Evolutionary conservation across 2,888 invertebrate species (phyloP).

Genomic region (Clusia tigrina): DNA sequence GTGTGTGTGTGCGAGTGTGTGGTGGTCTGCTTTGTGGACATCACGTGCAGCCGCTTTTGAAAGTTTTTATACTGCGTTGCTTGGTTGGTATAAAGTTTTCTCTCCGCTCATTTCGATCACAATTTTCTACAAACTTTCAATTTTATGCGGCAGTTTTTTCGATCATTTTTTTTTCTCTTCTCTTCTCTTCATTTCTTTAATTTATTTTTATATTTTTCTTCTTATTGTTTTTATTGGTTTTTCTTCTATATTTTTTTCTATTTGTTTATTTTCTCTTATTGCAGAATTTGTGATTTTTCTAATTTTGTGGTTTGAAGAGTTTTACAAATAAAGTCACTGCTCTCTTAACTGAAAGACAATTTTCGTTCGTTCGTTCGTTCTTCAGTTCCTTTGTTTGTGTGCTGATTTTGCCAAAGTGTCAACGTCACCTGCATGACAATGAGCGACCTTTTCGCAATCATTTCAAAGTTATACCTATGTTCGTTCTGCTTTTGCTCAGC

Average conservation of each 20-base stretch:
- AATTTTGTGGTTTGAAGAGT: no score
- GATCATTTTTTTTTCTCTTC: no score
- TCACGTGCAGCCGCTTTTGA: constrained; percentile 11
- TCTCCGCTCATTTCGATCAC: no score
- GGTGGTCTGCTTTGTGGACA: not conserved
- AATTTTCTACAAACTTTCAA: no score
- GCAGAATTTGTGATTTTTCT: no score
- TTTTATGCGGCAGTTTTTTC: no score
- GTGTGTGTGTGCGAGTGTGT: not conserved
- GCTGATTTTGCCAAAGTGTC: not conserved
- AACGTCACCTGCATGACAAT: constrained; percentile 1
- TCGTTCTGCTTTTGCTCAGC: no score
- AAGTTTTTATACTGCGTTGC: constrained; percentile 19
- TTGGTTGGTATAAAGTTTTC: no score
- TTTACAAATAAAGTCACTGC: no score
- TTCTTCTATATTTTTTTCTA: not conserved
- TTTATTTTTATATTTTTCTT: not conserved
- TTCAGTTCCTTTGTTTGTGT: not conserved
- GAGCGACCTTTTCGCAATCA: constrained; percentile 32
- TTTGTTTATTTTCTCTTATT: constrained; percentile 9
- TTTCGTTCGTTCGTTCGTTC: not conserved
- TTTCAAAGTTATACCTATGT: constrained; percentile 33
- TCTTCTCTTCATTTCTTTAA: not conserved
- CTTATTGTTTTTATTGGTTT: not conserved
- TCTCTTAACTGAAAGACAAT: no score